phyloP scores from a whole-genome alignment of 37 sponge, comb jelly and placozoan species.

The Lycopodina hypogea region DNA sequence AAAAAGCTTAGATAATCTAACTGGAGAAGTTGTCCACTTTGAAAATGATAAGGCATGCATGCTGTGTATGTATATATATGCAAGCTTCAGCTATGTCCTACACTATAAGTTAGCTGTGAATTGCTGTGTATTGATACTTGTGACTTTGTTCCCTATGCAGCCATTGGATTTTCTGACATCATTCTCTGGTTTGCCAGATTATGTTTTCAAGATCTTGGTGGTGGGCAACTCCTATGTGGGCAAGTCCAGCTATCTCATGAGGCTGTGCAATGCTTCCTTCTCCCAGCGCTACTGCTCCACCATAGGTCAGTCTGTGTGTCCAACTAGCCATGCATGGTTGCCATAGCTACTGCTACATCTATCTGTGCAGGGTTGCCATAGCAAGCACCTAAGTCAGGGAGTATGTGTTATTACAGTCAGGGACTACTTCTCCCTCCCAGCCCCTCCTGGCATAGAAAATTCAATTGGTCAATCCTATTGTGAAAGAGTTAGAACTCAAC shows the following conservation, averaged over 20 bases:
- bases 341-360: too few relatives aligned
- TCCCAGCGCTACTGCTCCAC: slow-evolving; percentile 64
- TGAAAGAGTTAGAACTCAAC: too few relatives aligned
- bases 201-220: slow-evolving; percentile 70
- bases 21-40: not conserved
- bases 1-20: not conserved
- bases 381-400: too few relatives aligned
- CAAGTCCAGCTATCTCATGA: slow-evolving; percentile 74
- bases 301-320: slow-evolving; percentile 49
- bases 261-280: slow-evolving; percentile 72
- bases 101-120: too few relatives aligned
- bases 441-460: too few relatives aligned
- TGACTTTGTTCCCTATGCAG: not conserved
- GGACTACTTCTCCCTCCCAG: slow-evolving; percentile 48
- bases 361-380: too few relatives aligned
- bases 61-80: too few relatives aligned
- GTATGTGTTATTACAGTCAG: slow-evolving; percentile 1
- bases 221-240: slow-evolving; percentile 81
- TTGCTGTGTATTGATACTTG: too few relatives aligned
- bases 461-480: too few relatives aligned
- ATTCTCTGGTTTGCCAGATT: slow-evolving; percentile 46
- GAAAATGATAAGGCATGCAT: too few relatives aligned
- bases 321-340: too few relatives aligned
- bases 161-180: slow-evolving; percentile 46
- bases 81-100: too few relatives aligned